phyloP scores from a whole-genome alignment of 2,113 vertebrate species.

The Xenopus laevis region DNA sequence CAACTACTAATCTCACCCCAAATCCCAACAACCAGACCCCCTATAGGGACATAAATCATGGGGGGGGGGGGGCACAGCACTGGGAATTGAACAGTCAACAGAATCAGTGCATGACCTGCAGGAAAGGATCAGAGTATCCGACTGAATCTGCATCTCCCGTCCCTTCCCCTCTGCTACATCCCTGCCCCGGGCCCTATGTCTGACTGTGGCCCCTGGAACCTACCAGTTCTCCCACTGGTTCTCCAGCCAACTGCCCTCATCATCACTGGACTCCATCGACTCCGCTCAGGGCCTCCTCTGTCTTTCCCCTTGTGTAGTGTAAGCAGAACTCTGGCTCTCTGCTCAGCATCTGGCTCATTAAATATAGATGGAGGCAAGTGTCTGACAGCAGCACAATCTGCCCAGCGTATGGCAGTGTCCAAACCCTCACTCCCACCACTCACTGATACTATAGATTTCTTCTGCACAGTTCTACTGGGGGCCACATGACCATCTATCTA shows the following conservation, averaged over 20 bases:
- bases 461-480: neutral
- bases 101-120: too few relatives aligned
- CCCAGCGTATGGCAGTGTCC: slow-evolving; percentile 20
- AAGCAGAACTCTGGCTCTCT: slow-evolving; percentile 53
- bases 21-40: too few relatives aligned
- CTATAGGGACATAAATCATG: too few relatives aligned
- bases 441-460: neutral
- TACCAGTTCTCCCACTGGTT: slow-evolving; percentile 99
- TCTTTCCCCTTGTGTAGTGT: slow-evolving; percentile 47
- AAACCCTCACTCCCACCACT: slow-evolving; percentile 5
- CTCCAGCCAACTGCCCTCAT: slow-evolving; percentile 93
- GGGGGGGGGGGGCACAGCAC: too few relatives aligned
- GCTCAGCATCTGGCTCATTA: slow-evolving; percentile 74
- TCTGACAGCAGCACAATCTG: slow-evolving; percentile 47
- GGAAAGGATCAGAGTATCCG: too few relatives aligned
- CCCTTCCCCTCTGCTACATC: too few relatives aligned
- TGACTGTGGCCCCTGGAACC: slow-evolving; percentile 44
- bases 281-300: slow-evolving; percentile 41
- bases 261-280: slow-evolving; percentile 86
- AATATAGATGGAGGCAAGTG: slow-evolving; percentile 72
- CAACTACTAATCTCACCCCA: too few relatives aligned
- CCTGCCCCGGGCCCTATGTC: neutral
- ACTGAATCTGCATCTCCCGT: too few relatives aligned
- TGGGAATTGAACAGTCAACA: too few relatives aligned
- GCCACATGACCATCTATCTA: too few relatives aligned